Evolutionary conservation across 2,113 vertebrate genomes (phyloP), one percentile per base, ranked within the genome.

Genomic region (Pholis gunnellus): DNA sequence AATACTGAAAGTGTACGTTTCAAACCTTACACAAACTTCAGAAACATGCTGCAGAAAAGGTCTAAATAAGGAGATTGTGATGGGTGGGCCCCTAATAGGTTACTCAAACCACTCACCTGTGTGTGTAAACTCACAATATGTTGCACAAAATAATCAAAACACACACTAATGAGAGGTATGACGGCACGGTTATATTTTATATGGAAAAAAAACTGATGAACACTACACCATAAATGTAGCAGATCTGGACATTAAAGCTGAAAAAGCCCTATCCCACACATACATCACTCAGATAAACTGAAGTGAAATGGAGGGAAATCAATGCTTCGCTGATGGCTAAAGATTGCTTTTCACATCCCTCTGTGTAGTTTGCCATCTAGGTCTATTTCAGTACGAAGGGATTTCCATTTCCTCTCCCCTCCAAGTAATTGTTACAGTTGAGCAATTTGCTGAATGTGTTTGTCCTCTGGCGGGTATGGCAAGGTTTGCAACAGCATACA

Each of bases 321-420:
- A 38, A 88, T 87, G 74, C 20, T 82, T 90, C 72, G 48, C 75
- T 79, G 48, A 84, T 83, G 38, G 87, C 46, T 34, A 90, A 83
- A 85, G 80, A 90, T 76, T 76, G 68, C 68, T 70, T 87, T 87
- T 78, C 27, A 86, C 25, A 6, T 86, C 36, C 34, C 71, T 78
- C 18, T 34, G 80, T 75, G 85, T 52, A 86, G 91, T 27, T 92
- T 91, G 75, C 92, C 91, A 90, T 88, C 72, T 81, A 83, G 83
- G 80, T 83, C 80, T 81, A 87, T 92, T 87, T 91, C 75, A 86
- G 61, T 25, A 34, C 0, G 31, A 80, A 72, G 79, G 63, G 78
- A 81, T 86, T 91, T 89, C 84, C 60, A 87, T 86, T 86, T 88
- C 76, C 68, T 89, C 78, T 91, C 81, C 86, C 79, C 88, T 88